These are phyloP conservation scores for Sitta carolinensis DNA, from an alignment of 2,797 vertebrate species.

Conservation along the genomic window DNA sequence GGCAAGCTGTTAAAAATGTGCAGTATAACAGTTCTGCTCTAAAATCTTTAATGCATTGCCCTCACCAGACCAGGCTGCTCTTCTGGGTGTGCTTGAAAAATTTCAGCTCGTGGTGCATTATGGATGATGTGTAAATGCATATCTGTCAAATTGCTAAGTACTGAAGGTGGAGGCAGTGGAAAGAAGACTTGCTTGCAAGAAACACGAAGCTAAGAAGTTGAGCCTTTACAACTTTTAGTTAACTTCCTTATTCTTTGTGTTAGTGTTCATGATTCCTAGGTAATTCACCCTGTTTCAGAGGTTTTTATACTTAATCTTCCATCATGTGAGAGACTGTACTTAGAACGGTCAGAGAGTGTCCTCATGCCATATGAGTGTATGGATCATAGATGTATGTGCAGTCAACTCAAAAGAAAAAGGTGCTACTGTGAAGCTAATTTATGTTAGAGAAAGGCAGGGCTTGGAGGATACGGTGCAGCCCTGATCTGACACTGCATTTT, in stretches of 20 bases:
- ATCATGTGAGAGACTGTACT: accelerated
- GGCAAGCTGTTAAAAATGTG: neutral
- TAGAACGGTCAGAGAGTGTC: neutral
- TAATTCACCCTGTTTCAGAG: neutral
- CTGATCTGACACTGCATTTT: neutral
- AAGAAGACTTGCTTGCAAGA: neutral
- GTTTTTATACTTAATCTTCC: neutral
- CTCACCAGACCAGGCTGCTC: neutral
- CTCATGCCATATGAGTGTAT: accelerated
- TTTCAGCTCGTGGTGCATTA: neutral
- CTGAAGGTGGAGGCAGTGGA: neutral
- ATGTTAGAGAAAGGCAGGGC: neutral
- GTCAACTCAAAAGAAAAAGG: neutral
- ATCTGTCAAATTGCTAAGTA: neutral
- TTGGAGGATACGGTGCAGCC: neutral
- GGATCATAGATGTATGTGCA: neutral
- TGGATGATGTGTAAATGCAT: neutral
- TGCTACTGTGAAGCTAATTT: neutral
- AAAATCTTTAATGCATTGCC: slow-evolving; percentile 19
- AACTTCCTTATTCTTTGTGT: neutral
- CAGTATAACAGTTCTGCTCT: neutral
- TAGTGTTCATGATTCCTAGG: neutral
- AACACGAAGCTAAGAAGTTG: neutral
- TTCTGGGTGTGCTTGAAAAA: neutral
- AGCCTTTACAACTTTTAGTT: neutral